A percentile compares a stretch with the other conserved stretches of the same genome.
Conservation (phyloP, 2,113 vertebrate genomes). For the Malurus elegans region DNA sequence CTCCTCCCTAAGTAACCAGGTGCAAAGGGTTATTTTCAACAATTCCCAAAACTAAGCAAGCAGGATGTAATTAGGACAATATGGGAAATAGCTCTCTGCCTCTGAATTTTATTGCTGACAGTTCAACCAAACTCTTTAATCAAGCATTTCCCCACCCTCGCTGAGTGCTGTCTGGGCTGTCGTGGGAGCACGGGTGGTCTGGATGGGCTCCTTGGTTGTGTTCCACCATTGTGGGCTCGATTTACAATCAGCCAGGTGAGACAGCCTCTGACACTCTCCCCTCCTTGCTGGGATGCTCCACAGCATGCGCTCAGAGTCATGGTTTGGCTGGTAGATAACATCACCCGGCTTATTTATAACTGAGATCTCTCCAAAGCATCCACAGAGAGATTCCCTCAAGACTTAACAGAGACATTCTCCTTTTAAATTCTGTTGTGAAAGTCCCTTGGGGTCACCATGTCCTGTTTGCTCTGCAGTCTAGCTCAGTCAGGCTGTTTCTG, state of each 20-base stretch:
- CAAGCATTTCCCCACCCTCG: neutral
- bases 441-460: neutral
- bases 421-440: neutral
- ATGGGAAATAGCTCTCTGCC: neutral
- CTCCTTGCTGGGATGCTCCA: neutral
- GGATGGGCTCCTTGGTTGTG: neutral
- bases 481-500: neutral
- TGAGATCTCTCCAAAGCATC: neutral
- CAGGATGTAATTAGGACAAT: neutral
- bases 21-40: constrained; percentile 12
- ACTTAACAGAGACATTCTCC: neutral
- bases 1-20: neutral
- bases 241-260: neutral
- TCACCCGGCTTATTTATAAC: neutral
- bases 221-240: neutral
- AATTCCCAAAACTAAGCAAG: neutral
- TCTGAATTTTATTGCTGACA: neutral
- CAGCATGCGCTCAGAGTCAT: neutral
- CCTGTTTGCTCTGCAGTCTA: constrained; percentile 15
- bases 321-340: neutral
- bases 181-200: neutral
- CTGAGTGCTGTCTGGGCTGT: neutral
- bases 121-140: constrained; percentile 1
- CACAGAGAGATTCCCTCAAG: neutral
- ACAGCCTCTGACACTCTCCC: neutral